These are phyloP conservation scores for Callaeas wilsoni DNA, from an alignment of 2,113 vertebrate species.

Conservation along the genomic window DNA sequence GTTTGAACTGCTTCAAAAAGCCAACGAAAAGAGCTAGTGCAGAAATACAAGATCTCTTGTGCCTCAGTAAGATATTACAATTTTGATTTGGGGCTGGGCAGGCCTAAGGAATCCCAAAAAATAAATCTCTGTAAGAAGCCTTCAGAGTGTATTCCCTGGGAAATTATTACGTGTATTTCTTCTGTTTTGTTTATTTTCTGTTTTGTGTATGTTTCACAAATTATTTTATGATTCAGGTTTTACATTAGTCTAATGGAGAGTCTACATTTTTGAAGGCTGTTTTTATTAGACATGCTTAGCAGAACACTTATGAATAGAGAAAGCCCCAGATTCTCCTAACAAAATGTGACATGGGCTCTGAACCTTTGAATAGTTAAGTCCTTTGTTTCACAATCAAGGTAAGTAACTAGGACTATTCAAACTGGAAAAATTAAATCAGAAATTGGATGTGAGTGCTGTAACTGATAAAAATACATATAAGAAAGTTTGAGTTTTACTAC, in stretches of 20 bases:
- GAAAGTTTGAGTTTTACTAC: neutral
- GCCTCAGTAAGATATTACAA: neutral
- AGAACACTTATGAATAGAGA: neutral
- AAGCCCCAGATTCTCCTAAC: neutral
- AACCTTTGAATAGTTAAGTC: neutral
- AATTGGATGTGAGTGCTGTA: neutral
- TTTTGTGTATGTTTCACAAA: neutral
- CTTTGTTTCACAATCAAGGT: neutral
- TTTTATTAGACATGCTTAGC: neutral
- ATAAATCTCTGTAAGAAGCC: neutral
- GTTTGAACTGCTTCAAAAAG: neutral
- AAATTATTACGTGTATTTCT: neutral
- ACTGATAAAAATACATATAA: neutral
- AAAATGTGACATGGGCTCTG: neutral
- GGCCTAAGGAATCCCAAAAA: neutral
- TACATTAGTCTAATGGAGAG: neutral
- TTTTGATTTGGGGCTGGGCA: neutral
- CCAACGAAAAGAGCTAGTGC: neutral
- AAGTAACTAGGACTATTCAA: neutral
- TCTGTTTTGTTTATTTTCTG: neutral
- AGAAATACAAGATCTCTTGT: neutral
- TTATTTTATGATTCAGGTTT: neutral
- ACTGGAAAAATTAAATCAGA: neutral
- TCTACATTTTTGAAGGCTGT: neutral
- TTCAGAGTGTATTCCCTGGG: neutral